phyloP scores from a whole-genome alignment of 2,888 invertebrate species.

The Steinernema hermaphroditum region DNA sequence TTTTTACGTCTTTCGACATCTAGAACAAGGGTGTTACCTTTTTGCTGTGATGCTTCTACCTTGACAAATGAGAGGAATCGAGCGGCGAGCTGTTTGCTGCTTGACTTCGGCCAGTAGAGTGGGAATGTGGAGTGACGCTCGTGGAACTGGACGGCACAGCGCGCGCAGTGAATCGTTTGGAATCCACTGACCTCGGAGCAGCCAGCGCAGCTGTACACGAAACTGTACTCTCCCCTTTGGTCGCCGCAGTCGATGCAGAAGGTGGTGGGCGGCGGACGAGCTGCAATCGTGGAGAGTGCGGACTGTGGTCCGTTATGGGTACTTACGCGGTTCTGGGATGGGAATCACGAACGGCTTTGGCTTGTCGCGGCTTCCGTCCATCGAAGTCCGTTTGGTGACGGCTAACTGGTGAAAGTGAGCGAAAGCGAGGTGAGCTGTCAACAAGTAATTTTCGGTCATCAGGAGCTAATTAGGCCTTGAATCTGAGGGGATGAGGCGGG shows the following conservation, averaged over 20 bases:
- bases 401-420: background rate
- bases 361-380: no score
- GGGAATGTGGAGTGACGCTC: background rate
- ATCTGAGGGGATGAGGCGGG: background rate
- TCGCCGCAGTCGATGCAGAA: conserved; percentile 11
- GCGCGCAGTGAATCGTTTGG: conserved; percentile 1
- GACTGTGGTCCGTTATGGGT: no score
- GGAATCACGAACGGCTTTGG: no score
- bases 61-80: background rate
- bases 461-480: background rate
- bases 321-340: no score
- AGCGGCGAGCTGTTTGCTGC: background rate
- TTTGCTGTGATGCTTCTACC: no score
- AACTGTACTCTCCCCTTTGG: background rate
- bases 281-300: no score
- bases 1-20: conserved; percentile 12
- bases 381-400: no score
- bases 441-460: background rate
- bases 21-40: background rate
- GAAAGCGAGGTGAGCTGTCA: background rate
- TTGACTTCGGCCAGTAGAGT: background rate
- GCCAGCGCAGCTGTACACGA: background rate
- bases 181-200: background rate
- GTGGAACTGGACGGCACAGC: conserved; percentile 5
- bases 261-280: background rate